Base-by-base conservation (phyloP, 2,888 invertebrate species). In the Eilema griseolum region DNA sequence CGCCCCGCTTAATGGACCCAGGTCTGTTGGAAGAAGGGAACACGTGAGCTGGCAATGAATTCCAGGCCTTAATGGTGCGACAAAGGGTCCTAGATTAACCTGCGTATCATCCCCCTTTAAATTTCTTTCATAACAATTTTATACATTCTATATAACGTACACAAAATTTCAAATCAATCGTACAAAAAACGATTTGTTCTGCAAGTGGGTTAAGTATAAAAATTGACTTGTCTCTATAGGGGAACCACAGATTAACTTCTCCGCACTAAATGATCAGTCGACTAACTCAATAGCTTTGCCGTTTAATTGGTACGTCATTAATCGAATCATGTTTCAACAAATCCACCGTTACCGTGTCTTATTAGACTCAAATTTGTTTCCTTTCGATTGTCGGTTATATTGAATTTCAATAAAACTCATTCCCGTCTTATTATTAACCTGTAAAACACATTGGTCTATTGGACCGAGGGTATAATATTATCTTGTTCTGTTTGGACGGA, bases 251-350 rank as follows among this genome's bases (percentile, higher is more conserved):
- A 72, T 64, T 67, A 69, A 69, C 71, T 69, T 67, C 62, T 24
- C 56, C 69, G 69, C 69, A 66, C 31, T 70, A 69, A 70, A 46
- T 77, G 31, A 79, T 79, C 67, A 37, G 59, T 24, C 14, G 37
- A 66, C 37, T 66, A 37, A 80, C 68, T 79, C 73, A 66, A 75
- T 74, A 75, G 59, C 75, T 75, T 80, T 73, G 33, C 73, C 74
- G 71, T 79, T 77, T 73, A 66, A 71, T 79, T 70, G 77, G 79
- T 69, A 56, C 61, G 76, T 72, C 78, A 75, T 80, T 81, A 76
- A 84, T 81, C 67, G 80, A 80, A 80, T 84, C 76, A 78, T 76
- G 61, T 81, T 77, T 70, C 68, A 75, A 80, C 73, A 74, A 78
- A 80, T 83, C 78, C 72, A 70, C 75, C 72, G 73, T 79, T 75